A percentile compares a stretch with the other conserved stretches of the same genome.
These are phyloP conservation scores for Acropora yongei DNA, from an alignment of 64 coral and sea anemone genomes.

Conservation along the genomic window DNA sequence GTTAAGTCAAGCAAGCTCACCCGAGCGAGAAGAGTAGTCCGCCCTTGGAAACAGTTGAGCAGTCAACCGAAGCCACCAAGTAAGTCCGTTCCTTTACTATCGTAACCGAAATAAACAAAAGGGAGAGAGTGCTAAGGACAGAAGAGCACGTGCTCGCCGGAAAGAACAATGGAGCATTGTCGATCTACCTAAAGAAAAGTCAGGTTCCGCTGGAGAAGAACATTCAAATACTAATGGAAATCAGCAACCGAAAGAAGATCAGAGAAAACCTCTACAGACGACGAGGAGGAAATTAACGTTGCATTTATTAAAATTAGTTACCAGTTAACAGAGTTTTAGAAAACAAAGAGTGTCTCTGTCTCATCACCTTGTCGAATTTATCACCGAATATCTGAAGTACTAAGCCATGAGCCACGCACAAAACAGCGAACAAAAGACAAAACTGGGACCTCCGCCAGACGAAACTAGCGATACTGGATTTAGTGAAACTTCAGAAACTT, in stretches of 20 bases:
- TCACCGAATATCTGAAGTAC: neutral
- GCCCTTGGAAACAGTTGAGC: too few species aligned
- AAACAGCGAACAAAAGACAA: neutral
- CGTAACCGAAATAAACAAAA: too few species aligned
- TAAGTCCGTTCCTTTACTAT: too few species aligned
- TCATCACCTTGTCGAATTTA: constrained; percentile 11
- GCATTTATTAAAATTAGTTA: neutral
- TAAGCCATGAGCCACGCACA: neutral
- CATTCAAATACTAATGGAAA: constrained; percentile 8
- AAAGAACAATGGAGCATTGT: too few species aligned
- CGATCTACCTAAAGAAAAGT: too few species aligned
- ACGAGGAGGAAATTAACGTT: too few species aligned
- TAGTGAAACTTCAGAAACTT: constrained; percentile 6
- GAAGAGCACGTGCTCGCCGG: too few species aligned
- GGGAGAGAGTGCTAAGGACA: too few species aligned
- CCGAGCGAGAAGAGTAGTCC: too few species aligned
- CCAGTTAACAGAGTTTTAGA: constrained; percentile 15
- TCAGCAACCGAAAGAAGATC: neutral
- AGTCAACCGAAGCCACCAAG: too few species aligned
- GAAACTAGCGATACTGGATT: constrained; percentile 55
- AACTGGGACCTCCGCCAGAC: neutral
- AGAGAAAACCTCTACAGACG: neutral
- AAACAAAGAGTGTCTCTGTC: neutral
- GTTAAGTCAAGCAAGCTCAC: too few species aligned
- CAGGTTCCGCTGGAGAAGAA: constrained; percentile 4